Conservation (phyloP, 2,113 vertebrate genomes). For the Oryzias melastigma region DNA sequence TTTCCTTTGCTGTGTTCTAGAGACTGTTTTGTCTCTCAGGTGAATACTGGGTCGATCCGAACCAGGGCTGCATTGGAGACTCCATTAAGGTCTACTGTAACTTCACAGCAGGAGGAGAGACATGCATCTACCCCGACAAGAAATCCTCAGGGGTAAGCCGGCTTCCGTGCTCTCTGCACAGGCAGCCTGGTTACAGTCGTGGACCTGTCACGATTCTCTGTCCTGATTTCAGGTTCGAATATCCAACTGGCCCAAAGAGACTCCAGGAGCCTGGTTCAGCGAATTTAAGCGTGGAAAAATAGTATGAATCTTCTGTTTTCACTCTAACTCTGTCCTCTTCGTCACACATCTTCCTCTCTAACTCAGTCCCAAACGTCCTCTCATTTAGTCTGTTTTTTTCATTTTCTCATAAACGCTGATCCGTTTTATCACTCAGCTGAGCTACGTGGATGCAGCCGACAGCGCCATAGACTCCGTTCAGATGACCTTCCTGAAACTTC, state of each 20-base stretch:
- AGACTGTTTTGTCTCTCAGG: conserved; percentile 67
- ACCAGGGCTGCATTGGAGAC: conserved; percentile 95
- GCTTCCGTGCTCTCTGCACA: neutral
- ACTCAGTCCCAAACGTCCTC: neutral
- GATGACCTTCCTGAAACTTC: conserved; percentile 97
- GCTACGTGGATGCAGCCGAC: conserved; percentile 87
- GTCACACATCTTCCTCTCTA: neutral
- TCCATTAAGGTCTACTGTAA: conserved; percentile 96
- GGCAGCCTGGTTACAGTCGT: no score
- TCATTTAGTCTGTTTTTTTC: neutral
- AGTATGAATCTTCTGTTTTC: conserved; percentile 69
- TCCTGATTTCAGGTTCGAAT: conserved; percentile 82
- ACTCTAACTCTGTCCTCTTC: neutral
- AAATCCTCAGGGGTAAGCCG: conserved; percentile 91
- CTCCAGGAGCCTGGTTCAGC: conserved; percentile 95
- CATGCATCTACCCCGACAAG: conserved; percentile 95
- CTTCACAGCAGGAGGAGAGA: conserved; percentile 95
- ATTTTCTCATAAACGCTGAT: no score
- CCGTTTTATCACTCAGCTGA: conserved; percentile 76
- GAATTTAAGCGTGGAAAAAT: conserved; percentile 98
- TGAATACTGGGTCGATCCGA: conserved; percentile 98
- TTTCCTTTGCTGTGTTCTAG: conserved; percentile 7
- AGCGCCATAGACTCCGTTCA: conserved; percentile 90
- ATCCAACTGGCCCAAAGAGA: conserved; percentile 97
- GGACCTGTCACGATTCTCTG: neutral